phyloP scores from a whole-genome alignment of 2,113 vertebrate species.

The Corythornis vintsioides region DNA sequence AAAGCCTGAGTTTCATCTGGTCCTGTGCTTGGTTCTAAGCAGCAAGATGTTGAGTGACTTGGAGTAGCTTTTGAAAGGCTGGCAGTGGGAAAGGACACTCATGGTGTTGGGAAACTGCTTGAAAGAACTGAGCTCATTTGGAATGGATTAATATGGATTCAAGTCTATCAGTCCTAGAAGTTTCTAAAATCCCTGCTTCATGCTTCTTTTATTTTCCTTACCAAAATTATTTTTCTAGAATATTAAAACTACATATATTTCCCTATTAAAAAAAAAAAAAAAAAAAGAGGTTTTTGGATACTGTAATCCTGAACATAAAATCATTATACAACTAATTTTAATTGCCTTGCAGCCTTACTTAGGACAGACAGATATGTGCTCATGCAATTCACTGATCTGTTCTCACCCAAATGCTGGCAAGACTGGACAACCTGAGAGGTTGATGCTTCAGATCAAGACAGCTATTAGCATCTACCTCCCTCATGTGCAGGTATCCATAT shows the following conservation, averaged over 20 bases:
- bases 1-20: constrained; percentile 10
- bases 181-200: not conserved
- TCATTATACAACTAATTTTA: not conserved
- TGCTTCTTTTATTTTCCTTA: not conserved
- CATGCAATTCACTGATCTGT: not conserved
- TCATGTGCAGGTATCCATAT: not conserved
- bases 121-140: constrained; percentile 6
- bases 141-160: not conserved
- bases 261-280: not conserved
- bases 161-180: not conserved
- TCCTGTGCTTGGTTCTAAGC: constrained; percentile 6
- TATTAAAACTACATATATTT: not conserved
- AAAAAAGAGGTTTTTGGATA: not conserved
- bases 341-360: not conserved
- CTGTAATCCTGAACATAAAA: not conserved
- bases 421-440: not conserved
- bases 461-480: not conserved
- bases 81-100: not conserved
- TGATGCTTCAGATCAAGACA: not conserved
- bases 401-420: not conserved
- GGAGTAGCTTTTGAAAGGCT: constrained; percentile 11
- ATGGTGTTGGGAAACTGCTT: not conserved
- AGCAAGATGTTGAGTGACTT: constrained; percentile 19
- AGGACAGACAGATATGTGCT: not conserved
- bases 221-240: not conserved